These are phyloP conservation scores for Acronicta aceris DNA, from an alignment of 2,888 invertebrate species.

Conservation along the genomic window DNA sequence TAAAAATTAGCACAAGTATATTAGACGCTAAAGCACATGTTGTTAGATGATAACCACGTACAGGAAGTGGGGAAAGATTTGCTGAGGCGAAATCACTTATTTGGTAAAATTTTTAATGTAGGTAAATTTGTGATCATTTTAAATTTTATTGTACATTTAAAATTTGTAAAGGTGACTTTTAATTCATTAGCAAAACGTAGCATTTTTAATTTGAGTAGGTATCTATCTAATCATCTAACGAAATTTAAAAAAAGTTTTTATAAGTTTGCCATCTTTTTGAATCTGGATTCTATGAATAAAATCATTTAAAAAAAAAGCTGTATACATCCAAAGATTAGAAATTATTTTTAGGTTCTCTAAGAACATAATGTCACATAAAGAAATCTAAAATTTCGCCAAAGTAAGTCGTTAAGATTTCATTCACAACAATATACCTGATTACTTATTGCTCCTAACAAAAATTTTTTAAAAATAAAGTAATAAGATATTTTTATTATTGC, in stretches of 20 bases:
- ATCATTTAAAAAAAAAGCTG: no score
- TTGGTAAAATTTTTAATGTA: not conserved
- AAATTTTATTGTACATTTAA: no score
- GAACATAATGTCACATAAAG: not conserved
- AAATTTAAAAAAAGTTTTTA: no score
- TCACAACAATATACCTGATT: not conserved
- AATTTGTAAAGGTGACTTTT: no score
- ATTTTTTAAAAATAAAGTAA: no score
- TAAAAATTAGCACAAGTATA: conserved; percentile 34
- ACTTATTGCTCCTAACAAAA: not conserved
- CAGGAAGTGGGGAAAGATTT: conserved; percentile 16
- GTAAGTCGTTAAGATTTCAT: not conserved
- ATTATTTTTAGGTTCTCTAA: no score
- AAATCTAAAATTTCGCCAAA: not conserved
- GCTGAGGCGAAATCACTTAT: conserved; percentile 39
- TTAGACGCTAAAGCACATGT: conserved; percentile 35
- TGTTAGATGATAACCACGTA: conserved; percentile 36
- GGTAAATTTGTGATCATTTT: not conserved
- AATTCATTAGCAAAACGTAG: no score
- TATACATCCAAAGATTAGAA: no score
- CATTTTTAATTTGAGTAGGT: no score
- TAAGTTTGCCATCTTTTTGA: no score
- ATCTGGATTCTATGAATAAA: no score
- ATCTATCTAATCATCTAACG: no score
- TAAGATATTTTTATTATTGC: not conserved